Evolutionary conservation across 1,140 invertebrate species (phyloP), one percentile per base, ranked within the genome.

Genomic region (Tribolium castaneum): DNA sequence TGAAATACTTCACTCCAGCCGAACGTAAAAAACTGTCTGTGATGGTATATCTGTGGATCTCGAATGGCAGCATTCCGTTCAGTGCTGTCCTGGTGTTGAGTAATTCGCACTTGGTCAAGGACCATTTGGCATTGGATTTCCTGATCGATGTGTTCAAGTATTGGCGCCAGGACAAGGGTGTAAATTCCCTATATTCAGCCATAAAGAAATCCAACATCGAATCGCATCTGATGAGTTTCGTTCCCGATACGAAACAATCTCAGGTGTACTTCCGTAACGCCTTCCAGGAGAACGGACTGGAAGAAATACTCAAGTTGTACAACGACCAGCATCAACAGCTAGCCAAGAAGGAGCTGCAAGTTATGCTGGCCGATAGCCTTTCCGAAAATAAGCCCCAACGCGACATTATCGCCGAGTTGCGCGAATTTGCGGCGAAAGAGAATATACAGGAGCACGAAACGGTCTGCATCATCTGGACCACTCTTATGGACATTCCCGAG

Each of bases 31-130:
- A 98, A 88, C 90, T 99, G 85, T 97, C 97, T 82, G 92, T 95
- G 81, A 97, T 98, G 92, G 96, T 96, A 81, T 96, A 96, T 77
- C 89, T 98, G 34, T 97, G 97, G 93, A 93, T 98, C 91, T 91
- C 90, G 50, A 96, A 97, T 89, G 94, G 94, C 80, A 94, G 96
- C 85, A 93, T 97, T 81, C 93, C 95, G 82, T 93, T 96, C 66
- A 93, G 92, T 80, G 94, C 96, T 74, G 91, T 98, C 80, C 90
- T 93, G 85, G 93, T 95, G 84, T 88, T 96, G 83, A 93, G 94
- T 83, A 95, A 95, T 87, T 96, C 98, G 87, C 96, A 98, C 90
- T 90, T 98, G 81, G 93, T 98, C 79, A 98, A 98, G 87, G 97
- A 99, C 89, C 96, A 97, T 88, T 89, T 97, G 85, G 96, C 97